phyloP scores from a whole-genome alignment of 2,797 vertebrate genomes.

The Eidolon dupreanum region DNA sequence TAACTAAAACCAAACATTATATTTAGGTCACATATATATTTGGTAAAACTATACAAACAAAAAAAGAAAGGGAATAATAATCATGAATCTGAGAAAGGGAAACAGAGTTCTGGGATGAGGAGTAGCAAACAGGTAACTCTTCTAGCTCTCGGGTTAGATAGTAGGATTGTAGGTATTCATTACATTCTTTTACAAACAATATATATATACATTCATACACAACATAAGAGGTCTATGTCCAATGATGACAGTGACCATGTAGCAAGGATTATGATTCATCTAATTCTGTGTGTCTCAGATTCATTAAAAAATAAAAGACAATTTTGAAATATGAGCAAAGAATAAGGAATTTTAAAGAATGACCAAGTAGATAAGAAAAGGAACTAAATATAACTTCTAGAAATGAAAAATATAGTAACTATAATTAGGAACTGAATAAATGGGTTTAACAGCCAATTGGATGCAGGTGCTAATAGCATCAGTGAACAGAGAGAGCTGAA shows the following conservation, averaged over 20 bases:
- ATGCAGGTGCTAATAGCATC: slow-evolving; percentile 29
- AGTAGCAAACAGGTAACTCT: not conserved
- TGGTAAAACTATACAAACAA: slow-evolving; percentile 25
- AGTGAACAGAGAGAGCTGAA: slow-evolving; percentile 22
- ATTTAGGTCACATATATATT: slow-evolving; percentile 23
- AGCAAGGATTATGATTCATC: not conserved
- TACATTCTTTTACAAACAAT: not conserved
- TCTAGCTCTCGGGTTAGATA: not conserved
- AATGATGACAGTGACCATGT: not conserved
- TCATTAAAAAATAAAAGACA: slow-evolving; percentile 53
- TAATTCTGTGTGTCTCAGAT: not conserved
- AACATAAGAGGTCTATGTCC: not conserved
- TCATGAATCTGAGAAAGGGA: not conserved
- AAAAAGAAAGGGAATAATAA: not conserved
- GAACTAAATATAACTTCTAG: slow-evolving; percentile 55
- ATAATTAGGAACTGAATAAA: slow-evolving; percentile 61
- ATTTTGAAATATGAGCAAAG: slow-evolving; percentile 61
- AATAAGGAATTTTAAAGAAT: slow-evolving; percentile 48
- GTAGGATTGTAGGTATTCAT: not conserved
- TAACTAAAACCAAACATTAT: slow-evolving; percentile 15
- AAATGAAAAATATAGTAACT: slow-evolving; percentile 56
- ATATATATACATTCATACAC: not conserved
- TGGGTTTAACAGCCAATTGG: slow-evolving; percentile 16
- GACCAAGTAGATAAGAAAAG: slow-evolving; percentile 51
- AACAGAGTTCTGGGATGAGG: not conserved